Conservation (phyloP, 1,140 invertebrate genomes). For the Meloidogyne floridensis region DNA sequence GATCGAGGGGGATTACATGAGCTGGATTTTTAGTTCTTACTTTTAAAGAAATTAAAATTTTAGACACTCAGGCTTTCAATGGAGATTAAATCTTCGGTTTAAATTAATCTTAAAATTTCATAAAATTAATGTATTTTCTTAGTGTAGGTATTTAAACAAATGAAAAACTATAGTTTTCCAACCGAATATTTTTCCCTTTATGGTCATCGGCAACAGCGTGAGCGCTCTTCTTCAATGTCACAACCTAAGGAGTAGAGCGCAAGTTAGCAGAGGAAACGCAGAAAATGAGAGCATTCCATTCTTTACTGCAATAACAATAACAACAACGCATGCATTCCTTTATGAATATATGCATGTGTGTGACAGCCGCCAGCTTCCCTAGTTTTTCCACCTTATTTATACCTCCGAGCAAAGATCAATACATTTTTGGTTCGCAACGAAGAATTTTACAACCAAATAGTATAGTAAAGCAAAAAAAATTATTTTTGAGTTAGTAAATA, state of each 20-base stretch:
- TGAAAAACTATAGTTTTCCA: background rate
- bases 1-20: background rate
- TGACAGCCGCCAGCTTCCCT: background rate
- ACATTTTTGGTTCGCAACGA: background rate
- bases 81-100: background rate
- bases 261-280: background rate
- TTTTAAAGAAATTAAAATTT: background rate
- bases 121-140: too few species aligned
- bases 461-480: background rate
- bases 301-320: constrained; percentile 1
- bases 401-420: background rate
- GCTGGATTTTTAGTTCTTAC: background rate
- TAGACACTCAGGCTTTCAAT: too few species aligned
- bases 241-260: background rate
- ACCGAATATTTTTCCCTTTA: background rate
- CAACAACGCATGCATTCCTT: background rate
- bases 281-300: background rate
- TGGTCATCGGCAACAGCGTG: background rate
- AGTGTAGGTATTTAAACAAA: constrained; percentile 38
- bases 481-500: too few species aligned
- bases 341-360: background rate
- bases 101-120: background rate
- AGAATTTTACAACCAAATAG: background rate
- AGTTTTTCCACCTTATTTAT: background rate
- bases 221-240: background rate